These are phyloP conservation scores for Xenopus borealis DNA, from an alignment of 2,113 vertebrate species.

Conservation along the genomic window DNA sequence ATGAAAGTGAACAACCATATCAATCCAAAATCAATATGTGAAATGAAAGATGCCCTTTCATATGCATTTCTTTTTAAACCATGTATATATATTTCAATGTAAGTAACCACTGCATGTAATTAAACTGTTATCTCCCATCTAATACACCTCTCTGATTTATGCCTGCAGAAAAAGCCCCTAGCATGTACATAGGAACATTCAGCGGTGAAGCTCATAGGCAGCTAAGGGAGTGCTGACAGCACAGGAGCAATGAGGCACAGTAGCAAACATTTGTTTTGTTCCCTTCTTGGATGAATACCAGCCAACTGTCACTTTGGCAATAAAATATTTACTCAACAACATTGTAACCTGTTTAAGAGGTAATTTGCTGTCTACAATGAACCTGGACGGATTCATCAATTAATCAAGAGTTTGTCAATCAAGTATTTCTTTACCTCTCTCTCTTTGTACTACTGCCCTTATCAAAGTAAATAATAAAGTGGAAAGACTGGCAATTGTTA, in stretches of 20 bases:
- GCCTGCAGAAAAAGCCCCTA: not conserved
- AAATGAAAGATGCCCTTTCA: slow-evolving; percentile 44
- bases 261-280: not conserved
- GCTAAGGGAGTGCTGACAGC: not conserved
- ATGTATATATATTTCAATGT: not conserved
- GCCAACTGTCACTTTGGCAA: slow-evolving; percentile 14
- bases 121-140: slow-evolving; percentile 2
- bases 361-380: not conserved
- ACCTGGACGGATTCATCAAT: not conserved
- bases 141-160: not conserved
- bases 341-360: not conserved
- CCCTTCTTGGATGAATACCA: slow-evolving; percentile 2
- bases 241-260: not conserved
- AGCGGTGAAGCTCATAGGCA: not conserved
- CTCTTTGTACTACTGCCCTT: not conserved
- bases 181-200: not conserved
- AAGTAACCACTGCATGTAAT: not conserved
- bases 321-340: slow-evolving; percentile 19
- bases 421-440: not conserved
- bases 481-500: too few species aligned
- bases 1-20: slow-evolving; percentile 60
- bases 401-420: not conserved
- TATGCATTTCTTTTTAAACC: not conserved
- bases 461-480: not conserved
- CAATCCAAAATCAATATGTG: slow-evolving; percentile 62